These are phyloP conservation scores for Andrena chrysosceles DNA, from an alignment of 2,888 invertebrate genomes.

Conservation along the genomic window DNA sequence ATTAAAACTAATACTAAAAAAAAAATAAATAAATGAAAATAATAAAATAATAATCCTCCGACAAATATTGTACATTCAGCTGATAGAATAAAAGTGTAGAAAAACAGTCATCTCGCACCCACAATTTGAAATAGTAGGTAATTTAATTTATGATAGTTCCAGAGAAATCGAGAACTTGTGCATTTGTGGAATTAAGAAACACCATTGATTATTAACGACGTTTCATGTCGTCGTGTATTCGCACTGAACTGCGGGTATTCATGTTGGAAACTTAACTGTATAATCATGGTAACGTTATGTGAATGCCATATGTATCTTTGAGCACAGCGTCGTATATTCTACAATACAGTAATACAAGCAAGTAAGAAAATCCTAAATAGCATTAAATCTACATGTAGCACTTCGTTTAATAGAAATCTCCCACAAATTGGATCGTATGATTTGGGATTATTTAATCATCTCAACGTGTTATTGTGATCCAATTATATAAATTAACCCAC, in stretches of 20 bases:
- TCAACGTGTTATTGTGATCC: not conserved
- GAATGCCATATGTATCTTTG: slow-evolving; percentile 41
- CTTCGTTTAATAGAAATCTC: not conserved
- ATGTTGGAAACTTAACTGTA: slow-evolving; percentile 34
- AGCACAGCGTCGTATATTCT: slow-evolving; percentile 20
- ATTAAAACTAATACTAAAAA: no score
- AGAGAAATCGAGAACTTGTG: no score
- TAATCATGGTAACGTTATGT: slow-evolving; percentile 38
- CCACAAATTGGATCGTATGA: no score
- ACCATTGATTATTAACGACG: not conserved
- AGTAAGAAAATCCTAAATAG: slow-evolving; percentile 1
- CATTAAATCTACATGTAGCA: no score
- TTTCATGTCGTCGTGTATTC: not conserved
- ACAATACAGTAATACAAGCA: not conserved
- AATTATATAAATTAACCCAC: not conserved
- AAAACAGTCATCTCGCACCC: no score
- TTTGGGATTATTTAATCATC: not conserved
- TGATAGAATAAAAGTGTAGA: no score
- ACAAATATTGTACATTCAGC: no score
- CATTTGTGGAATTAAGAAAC: not conserved
- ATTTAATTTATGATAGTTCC: no score
- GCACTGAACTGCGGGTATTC: slow-evolving; percentile 5
- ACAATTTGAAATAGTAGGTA: no score
- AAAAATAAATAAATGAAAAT: no score
- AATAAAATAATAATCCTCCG: no score